phyloP scores from a whole-genome alignment of 1,140 invertebrate species.

The Monomorium pharaonis region DNA sequence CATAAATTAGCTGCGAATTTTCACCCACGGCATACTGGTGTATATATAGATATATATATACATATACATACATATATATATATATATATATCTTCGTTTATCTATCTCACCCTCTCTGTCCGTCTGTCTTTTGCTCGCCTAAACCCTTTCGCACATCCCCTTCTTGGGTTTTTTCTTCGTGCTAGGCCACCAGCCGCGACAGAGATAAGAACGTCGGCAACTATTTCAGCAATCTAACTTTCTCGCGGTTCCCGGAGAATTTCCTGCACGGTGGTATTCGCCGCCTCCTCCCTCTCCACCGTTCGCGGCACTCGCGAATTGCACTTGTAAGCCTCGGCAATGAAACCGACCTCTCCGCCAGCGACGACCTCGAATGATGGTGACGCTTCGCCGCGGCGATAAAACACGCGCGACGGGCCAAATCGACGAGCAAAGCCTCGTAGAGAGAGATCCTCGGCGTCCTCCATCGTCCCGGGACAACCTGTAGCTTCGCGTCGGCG shows the following conservation, averaged over 20 bases:
- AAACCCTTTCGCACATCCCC: neutral
- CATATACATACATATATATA: neutral
- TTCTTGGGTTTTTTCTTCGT: slow-evolving; percentile 8
- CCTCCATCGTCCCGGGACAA: slow-evolving; percentile 30
- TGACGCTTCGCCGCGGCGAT: slow-evolving; percentile 6
- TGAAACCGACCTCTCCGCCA: neutral
- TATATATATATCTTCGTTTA: slow-evolving; percentile 12
- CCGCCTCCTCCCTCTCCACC: neutral
- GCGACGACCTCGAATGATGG: neutral
- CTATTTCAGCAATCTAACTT: slow-evolving; percentile 80
- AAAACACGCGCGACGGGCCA: slow-evolving; percentile 27
- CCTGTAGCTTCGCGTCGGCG: slow-evolving; percentile 61
- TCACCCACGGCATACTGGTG: slow-evolving; percentile 46
- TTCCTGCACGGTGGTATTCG: slow-evolving; percentile 52
- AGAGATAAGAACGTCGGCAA: slow-evolving; percentile 74
- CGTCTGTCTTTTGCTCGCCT: neutral
- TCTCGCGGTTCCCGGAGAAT: slow-evolving; percentile 69
- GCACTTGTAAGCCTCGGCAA: slow-evolving; percentile 39
- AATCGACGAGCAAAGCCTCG: slow-evolving; percentile 40
- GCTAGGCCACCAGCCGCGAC: slow-evolving; percentile 48
- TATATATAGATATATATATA: neutral
- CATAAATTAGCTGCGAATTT: slow-evolving; percentile 84
- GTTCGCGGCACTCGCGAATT: slow-evolving; percentile 35
- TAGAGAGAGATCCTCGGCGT: slow-evolving; percentile 26
- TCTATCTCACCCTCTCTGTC: neutral